A percentile compares a stretch with the other conserved stretches of the same genome.
phyloP scores from a whole-genome alignment of 2,888 invertebrate species.

The Allolobophora icterica region DNA sequence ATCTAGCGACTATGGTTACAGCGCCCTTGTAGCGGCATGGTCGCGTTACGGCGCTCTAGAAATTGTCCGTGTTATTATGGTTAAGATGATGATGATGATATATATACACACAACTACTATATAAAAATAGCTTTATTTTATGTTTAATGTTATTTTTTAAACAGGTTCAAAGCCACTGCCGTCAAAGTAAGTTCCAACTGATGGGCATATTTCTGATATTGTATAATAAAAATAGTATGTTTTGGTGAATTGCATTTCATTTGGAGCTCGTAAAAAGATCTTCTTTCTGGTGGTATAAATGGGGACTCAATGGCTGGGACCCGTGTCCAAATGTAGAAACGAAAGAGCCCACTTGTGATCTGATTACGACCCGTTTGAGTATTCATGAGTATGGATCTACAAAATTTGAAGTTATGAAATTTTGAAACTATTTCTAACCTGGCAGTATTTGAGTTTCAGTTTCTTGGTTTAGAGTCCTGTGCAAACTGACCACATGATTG shows the following conservation, averaged over 20 bases:
- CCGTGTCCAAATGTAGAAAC: background rate
- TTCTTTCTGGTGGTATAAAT: background rate
- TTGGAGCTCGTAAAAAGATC: too few species aligned
- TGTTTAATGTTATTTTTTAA: background rate
- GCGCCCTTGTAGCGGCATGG: too few species aligned
- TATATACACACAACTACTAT: too few species aligned
- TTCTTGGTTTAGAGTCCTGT: background rate
- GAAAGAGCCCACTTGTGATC: background rate
- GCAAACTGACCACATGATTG: background rate
- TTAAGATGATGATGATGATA: too few species aligned
- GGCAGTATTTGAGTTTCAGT: background rate
- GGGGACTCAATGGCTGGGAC: background rate
- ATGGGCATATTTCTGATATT: background rate
- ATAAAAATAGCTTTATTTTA: background rate
- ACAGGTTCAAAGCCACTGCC: background rate
- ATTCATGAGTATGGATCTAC: background rate
- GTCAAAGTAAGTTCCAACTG: background rate
- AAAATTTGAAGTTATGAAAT: too few species aligned
- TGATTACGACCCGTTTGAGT: background rate
- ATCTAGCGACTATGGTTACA: too few species aligned
- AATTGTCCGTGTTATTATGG: too few species aligned
- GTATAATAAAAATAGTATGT: background rate
- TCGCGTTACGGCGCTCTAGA: too few species aligned
- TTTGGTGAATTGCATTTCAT: background rate
- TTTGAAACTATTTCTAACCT: background rate